Evolutionary conservation across 2,888 invertebrate genomes (phyloP).

Genomic region (Cinara cedri): DNA sequence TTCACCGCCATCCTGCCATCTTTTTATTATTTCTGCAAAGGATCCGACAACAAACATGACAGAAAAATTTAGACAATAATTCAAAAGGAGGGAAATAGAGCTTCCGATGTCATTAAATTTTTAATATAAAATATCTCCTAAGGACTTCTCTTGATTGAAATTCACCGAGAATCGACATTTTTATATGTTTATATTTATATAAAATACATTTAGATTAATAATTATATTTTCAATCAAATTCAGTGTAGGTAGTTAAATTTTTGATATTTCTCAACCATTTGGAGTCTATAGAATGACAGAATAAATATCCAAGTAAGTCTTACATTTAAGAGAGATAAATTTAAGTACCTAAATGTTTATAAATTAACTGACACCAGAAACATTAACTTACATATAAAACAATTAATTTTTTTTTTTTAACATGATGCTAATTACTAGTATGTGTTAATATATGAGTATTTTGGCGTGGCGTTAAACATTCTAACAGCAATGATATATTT

Average conservation of each 20-base stretch:
- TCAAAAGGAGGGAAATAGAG: conserved; percentile 38
- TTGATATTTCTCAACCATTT: conserved; percentile 21
- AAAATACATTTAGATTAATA: conserved; percentile 18
- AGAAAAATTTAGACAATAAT: conserved; percentile 49
- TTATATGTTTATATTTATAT: conserved; percentile 26
- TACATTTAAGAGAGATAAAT: neutral
- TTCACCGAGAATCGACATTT: conserved; percentile 3
- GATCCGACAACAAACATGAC: conserved; percentile 56
- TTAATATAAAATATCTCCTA: conserved; percentile 2
- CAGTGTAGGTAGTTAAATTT: neutral
- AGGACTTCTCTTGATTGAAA: conserved; percentile 19
- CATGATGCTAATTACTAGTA: conserved; percentile 50
- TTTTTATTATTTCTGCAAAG: conserved; percentile 57
- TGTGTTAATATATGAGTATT: conserved; percentile 56
- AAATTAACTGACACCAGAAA: conserved; percentile 52
- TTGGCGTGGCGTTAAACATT: conserved; percentile 56
- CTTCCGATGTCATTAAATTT: conserved; percentile 46
- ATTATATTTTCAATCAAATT: conserved; percentile 35
- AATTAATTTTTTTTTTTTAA: conserved; percentile 42
- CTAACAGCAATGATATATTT: conserved; percentile 49
- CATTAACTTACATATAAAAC: conserved; percentile 44
- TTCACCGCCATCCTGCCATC: conserved; percentile 56
- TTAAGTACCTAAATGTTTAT: conserved; percentile 31
- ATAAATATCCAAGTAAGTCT: conserved; percentile 21
- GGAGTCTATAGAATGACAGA: conserved; percentile 12